These are phyloP conservation scores for Betta splendens DNA, from an alignment of 2,797 vertebrate species.

Conservation along the genomic window DNA sequence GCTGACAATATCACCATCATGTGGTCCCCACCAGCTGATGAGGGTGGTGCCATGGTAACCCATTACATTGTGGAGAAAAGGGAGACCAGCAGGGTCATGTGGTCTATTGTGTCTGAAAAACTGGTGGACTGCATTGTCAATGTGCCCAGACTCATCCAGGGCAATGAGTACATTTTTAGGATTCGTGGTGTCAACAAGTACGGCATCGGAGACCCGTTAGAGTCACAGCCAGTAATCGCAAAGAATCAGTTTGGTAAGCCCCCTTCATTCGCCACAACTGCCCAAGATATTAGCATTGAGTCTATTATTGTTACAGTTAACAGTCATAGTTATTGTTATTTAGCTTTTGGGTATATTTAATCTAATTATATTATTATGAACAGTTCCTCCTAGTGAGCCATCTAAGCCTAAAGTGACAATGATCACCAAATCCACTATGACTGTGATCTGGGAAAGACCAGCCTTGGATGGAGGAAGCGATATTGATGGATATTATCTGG, in stretches of 20 bases:
- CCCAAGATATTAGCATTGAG: neutral
- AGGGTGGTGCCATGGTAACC: conserved; percentile 93
- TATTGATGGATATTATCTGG: conserved; percentile 94
- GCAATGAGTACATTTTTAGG: conserved; percentile 98
- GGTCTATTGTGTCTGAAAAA: conserved; percentile 97
- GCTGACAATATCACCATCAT: conserved; percentile 93
- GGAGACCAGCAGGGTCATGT: conserved; percentile 95
- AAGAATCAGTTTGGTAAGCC: conserved; percentile 94
- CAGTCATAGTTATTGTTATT: neutral
- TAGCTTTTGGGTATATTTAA: neutral
- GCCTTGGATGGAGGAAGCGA: conserved; percentile 93
- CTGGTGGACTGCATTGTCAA: conserved; percentile 89
- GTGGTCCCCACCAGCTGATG: conserved; percentile 93
- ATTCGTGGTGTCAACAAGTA: conserved; percentile 97
- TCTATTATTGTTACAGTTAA: neutral
- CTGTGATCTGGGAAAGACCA: conserved; percentile 93
- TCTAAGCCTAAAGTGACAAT: conserved; percentile 90
- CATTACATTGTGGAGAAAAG: conserved; percentile 98
- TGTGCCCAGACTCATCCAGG: conserved; percentile 94
- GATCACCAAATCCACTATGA: conserved; percentile 96
- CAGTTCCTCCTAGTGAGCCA: conserved; percentile 94
- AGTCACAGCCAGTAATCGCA: conserved; percentile 90
- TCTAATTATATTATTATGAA: conserved; percentile 24
- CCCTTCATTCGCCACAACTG: neutral
- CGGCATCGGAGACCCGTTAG: conserved; percentile 92